Conservation (phyloP, 2,113 vertebrate genomes). For the Periophthalmodon schlosseri region DNA sequence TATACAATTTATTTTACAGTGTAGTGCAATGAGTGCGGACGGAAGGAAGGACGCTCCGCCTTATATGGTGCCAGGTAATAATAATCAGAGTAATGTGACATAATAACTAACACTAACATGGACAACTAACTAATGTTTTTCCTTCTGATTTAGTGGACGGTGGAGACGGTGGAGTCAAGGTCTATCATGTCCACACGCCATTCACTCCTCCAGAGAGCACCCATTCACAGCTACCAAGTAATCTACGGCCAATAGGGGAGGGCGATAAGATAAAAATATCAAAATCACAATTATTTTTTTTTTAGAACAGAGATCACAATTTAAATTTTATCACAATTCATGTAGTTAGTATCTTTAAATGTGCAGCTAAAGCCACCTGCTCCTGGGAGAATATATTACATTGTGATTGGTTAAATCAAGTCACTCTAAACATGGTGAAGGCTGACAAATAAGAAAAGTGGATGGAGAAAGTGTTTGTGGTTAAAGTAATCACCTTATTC, state of each 20-base stretch:
- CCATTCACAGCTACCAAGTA: slow-evolving; percentile 28
- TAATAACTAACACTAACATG: no score
- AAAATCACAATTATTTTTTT: no score
- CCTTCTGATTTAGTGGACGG: slow-evolving; percentile 6
- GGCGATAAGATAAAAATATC: no score
- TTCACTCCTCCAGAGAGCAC: slow-evolving; percentile 43
- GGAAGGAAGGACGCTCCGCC: slow-evolving; percentile 42
- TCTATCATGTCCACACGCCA: slow-evolving; percentile 74
- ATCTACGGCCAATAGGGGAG: not conserved
- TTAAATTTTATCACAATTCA: no score
- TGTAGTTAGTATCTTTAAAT: not conserved
- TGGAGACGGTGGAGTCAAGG: slow-evolving; percentile 40
- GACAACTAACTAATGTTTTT: not conserved
- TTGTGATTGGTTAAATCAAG: no score
- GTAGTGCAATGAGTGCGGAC: slow-evolving; percentile 57
- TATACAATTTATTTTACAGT: slow-evolving; percentile 5
- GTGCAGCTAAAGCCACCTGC: not conserved
- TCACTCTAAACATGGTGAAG: no score
- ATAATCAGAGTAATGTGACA: not conserved
- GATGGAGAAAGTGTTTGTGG: no score
- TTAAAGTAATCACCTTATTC: no score
- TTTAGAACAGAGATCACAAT: no score
- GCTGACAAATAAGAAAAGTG: no score
- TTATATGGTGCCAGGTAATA: slow-evolving; percentile 63
- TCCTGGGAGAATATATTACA: no score